Evolutionary conservation across 2,888 invertebrate genomes (phyloP), one percentile per base, ranked within the genome.

Genomic region (Oscheius onirici): DNA sequence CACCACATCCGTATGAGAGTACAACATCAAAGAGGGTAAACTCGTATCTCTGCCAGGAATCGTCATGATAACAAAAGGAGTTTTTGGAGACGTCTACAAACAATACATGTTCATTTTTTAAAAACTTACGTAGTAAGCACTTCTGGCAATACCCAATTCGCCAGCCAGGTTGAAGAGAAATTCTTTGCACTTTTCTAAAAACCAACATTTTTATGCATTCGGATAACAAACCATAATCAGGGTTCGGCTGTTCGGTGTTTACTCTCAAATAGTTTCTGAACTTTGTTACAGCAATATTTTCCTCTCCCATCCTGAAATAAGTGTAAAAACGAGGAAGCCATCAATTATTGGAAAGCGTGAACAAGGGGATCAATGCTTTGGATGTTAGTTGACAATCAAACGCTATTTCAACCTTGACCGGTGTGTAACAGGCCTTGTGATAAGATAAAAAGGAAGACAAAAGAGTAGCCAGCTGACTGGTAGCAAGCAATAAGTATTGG

Each of bases 1-100:
- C 0, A 97, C 97, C 2, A 97, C 97, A 88, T 97, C 97, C 92
- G 94, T 96, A 87, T 97, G 97, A 6, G 95, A 95, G 88, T 95
- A 96, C 24, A 97, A 90, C 77, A 96, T 88, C 73, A 97, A 90
- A 0, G 93, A 89, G 3, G 93, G 92, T 68, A 93, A 88, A 0
- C 90, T 86, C 0, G 93, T 92, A 41, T 93, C 91, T 1, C 90
- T 91, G 43, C 97, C 97, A 40, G 87, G 83, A 93, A 95, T 94
- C 85, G 94, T 93, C 87, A 97, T 89, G 28, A 95, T 89, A 1
- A 94, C 92, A 66, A 95, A 91, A 6, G 95, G 95, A 88, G 93
- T 93, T 40, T 90, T 90, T 8, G 91, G 91, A 60, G 91, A 91
- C 3, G 91, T 88, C 83, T 88, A 34, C 8, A 34, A 8, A 34